Percentiles rank a stretch among this genome's conserved stretches.
These are phyloP conservation scores for Stenodera caucasica DNA, from an alignment of 2,888 invertebrate genomes.

Conservation along the genomic window DNA sequence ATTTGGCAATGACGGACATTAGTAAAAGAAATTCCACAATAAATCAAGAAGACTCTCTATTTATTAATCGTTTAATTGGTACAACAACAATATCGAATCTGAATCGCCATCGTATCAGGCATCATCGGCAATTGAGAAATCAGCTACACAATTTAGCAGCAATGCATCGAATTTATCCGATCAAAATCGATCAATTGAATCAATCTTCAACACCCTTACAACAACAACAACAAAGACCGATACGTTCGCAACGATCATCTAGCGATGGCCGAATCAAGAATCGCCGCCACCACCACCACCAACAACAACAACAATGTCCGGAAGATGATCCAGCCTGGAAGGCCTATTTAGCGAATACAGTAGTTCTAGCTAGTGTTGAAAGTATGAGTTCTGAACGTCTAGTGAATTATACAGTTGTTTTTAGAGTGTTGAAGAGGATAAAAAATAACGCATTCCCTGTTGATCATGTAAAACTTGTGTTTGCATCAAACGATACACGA, in stretches of 20 bases:
- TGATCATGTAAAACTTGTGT: constrained; percentile 6
- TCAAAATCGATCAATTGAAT: constrained; percentile 1
- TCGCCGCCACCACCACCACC: constrained; percentile 11
- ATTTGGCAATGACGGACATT: constrained; percentile 49
- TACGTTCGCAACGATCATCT: constrained; percentile 37
- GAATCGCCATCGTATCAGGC: constrained; percentile 38
- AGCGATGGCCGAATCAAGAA: background rate
- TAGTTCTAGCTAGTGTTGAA: constrained; percentile 66
- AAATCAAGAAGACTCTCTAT: constrained; percentile 24
- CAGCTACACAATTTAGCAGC: constrained; percentile 28
- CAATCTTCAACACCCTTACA: constrained; percentile 6
- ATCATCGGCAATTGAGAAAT: constrained; percentile 39
- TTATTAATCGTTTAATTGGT: constrained; percentile 6
- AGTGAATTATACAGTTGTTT: constrained; percentile 65
- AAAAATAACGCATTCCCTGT: constrained; percentile 50
- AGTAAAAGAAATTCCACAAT: constrained; percentile 46
- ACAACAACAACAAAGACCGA: background rate
- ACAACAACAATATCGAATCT: background rate
- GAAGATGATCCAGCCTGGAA: constrained; percentile 65
- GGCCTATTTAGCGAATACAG: constrained; percentile 65
- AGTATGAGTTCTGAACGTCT: constrained; percentile 57
- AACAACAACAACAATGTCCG: constrained; percentile 57
- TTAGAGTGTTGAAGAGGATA: constrained; percentile 64
- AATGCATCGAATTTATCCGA: constrained; percentile 4
- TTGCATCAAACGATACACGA: constrained; percentile 16